Evolutionary conservation across 2,113 vertebrate genomes (phyloP), one percentile per base, ranked within the genome.

Genomic region (Psittacus erithacus): DNA sequence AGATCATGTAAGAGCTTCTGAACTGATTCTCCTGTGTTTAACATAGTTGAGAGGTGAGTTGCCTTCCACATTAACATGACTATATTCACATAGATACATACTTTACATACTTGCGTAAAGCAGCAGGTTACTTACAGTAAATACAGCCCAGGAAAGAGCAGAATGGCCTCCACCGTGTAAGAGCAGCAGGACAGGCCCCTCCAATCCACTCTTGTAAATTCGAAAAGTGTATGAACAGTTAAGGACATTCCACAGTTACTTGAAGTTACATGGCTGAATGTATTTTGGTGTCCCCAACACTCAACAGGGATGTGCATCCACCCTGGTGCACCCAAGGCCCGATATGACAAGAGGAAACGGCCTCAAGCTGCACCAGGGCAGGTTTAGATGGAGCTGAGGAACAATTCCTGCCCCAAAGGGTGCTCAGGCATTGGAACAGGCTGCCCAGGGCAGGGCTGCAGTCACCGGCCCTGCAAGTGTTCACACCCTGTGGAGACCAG

Each of bases 91-190:
- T 4, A 46, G 7, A 31, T 5, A 18, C 1, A 24, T 3, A 75
- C 24, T 90, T 88, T 5, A 18, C 1, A 24, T 3, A 75, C 24
- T 90, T 88, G 28, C 28, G 29, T 4, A 63, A 29, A 74, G 52
- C 52, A 94, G 77, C 59, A 60, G 73, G 25, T 77, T 94, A 98
- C 99, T 98, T 92, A 99, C 99, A 67, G 99, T 99, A 92, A 99
- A 99, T 4, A 99, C 99, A 13, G 99, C 99, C 99, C 99, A 99
- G 93, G 99, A 99, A 25, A 99, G 99, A 2, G 99, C 99, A 91
- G 99, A 99, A 96, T 99, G 99, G 46, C 99, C 99, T 94, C 99
- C 99, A 28, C 99, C 99, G 1, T 99, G 99, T 18, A 99, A 95
- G 31, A 99, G 97, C 24, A 99, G 97, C 75, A 99, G 92, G 44